Conservation (phyloP, 2,797 vertebrate genomes). For the Pantherophis alleghaniensis region DNA sequence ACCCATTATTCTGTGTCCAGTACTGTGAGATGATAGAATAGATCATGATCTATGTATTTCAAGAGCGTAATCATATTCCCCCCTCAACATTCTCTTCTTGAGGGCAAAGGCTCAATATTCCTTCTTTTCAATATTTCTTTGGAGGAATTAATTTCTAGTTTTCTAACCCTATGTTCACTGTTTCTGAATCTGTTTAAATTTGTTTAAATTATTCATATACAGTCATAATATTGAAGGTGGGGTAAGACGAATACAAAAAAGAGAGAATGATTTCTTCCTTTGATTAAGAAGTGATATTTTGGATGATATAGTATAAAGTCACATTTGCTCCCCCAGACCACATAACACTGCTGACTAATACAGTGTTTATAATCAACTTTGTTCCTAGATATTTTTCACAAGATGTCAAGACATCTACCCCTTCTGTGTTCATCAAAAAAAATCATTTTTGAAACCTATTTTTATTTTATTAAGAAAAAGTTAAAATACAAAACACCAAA, state of each 20-base stretch:
- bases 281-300: background rate
- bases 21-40: background rate
- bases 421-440: background rate
- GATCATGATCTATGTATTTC: background rate
- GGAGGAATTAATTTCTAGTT: background rate
- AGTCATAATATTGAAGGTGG: background rate
- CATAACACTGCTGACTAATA: background rate
- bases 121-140: background rate
- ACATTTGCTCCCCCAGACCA: background rate
- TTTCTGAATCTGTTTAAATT: background rate
- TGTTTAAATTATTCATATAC: background rate
- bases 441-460: background rate
- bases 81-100: background rate
- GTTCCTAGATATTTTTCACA: background rate
- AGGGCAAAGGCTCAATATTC: background rate
- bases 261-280: background rate
- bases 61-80: background rate
- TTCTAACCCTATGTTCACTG: background rate
- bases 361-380: background rate
- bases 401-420: background rate
- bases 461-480: background rate
- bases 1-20: background rate
- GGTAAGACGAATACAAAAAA: background rate
- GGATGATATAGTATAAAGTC: background rate
- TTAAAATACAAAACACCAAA: background rate